These are phyloP conservation scores for Sus cebifrons DNA, from an alignment of 2,797 vertebrate species.

Conservation along the genomic window DNA sequence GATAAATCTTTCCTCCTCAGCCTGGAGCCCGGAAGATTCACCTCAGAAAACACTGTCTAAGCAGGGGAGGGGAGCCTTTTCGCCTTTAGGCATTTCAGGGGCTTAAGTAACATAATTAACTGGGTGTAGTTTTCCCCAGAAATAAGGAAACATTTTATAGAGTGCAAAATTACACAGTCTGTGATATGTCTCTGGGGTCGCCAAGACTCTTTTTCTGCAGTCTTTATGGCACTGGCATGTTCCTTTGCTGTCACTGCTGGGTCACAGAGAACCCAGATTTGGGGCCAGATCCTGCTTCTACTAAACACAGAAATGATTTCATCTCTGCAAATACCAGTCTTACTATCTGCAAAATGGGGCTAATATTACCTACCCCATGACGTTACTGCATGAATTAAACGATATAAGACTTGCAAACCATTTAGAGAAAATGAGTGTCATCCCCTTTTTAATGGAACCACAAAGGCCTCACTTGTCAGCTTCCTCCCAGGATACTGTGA, in stretches of 20 bases:
- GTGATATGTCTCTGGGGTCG: not conserved
- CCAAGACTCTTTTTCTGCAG: accelerated
- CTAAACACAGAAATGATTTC: not conserved
- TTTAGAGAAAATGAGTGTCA: not conserved
- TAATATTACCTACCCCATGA: not conserved
- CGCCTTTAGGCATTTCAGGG: not conserved
- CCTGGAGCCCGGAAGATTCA: not conserved
- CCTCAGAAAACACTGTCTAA: not conserved
- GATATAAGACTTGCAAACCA: not conserved
- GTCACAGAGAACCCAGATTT: not conserved
- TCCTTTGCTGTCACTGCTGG: not conserved
- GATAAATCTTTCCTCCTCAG: slow-evolving; percentile 13
- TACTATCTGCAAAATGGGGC: not conserved
- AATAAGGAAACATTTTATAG: slow-evolving; percentile 30
- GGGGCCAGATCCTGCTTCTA: not conserved
- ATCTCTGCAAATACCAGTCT: not conserved
- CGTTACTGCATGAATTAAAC: not conserved
- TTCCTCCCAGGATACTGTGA: not conserved
- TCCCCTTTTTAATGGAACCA: not conserved
- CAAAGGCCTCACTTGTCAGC: not conserved
- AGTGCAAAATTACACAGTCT: not conserved
- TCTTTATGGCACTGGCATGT: not conserved
- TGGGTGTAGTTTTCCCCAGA: not conserved
- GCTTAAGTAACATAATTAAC: slow-evolving; percentile 10
- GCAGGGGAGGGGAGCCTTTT: not conserved